Evolutionary conservation across 2,888 invertebrate species (phyloP), one percentile per base, ranked within the genome.

Genomic region (Pilophorus perplexus): DNA sequence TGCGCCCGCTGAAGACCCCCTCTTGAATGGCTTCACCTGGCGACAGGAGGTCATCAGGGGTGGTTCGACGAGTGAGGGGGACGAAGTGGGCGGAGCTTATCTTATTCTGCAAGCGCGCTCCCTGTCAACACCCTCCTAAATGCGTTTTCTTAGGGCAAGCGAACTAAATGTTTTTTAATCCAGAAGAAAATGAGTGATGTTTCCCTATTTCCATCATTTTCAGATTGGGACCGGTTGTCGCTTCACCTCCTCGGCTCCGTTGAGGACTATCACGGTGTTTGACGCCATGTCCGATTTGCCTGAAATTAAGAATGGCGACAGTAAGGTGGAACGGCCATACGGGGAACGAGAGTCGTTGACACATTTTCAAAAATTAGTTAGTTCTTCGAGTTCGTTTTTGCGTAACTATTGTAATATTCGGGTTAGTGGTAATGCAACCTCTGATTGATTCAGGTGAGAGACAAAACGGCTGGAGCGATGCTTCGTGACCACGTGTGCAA

Each of bases 211-310:
- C 33, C 33, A 8, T 33, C 33, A 33, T 33, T 73, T 75, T 14
- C 73, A 79, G 77, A 80, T 75, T 70, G 69, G 72, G 25, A 75
- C 83, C 0, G 82, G 84, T 71, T 82, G 82, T 54, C 80, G 79
- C 37, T 86, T 87, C 84, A 81, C 79, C 12, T 82, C 83, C 38
- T 84, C 86, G 0, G 90, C 90, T 0, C 92, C 92, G 0, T 84
- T 84, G 66, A 80, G 90, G 44, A 88, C 88, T 0, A 85, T 89
- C 71, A 89, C 87, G 1, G 87, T 92, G 1, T 79, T 84, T n/a
- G 92, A 93, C 76, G 85, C 90, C 0, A 86, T 93, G 84, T 86
- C 86, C 33, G 93, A 93, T 76, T 78, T 93, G 60, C 91, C 91
- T 0, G 81, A 81, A 66, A 87, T 91, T 54, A 78, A 80, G 69